Percentiles rank a stretch among this genome's conserved stretches.
phyloP scores from a whole-genome alignment of 2,888 invertebrate genomes.

The Zhuqinia jingwanae region DNA sequence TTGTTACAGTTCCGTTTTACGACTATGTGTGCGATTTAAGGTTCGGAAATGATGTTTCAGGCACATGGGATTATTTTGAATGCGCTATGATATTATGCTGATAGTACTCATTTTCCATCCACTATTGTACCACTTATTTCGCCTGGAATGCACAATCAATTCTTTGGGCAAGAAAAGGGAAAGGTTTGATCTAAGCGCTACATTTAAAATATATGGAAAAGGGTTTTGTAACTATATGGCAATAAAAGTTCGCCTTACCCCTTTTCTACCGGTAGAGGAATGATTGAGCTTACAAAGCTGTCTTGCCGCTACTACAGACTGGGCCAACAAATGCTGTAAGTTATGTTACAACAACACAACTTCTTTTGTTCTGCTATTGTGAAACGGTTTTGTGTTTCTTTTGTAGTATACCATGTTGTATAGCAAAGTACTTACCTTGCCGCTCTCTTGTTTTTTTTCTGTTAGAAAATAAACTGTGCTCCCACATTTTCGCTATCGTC shows the following conservation, averaged over 20 bases:
- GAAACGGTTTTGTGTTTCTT: slow-evolving; percentile 35
- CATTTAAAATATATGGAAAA: too few relatives aligned
- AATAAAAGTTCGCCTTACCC: neutral
- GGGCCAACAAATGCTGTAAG: too few relatives aligned
- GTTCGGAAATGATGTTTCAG: slow-evolving; percentile 68
- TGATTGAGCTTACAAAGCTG: too few relatives aligned
- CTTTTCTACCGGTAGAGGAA: neutral
- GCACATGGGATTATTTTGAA: slow-evolving; percentile 68
- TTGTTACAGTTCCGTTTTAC: slow-evolving; percentile 61
- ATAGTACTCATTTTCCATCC: slow-evolving; percentile 31
- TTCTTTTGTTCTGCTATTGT: neutral
- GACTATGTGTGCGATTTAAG: slow-evolving; percentile 68
- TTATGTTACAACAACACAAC: neutral
- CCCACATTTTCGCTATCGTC: neutral
- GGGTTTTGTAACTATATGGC: neutral
- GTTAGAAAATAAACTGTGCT: slow-evolving; percentile 6
- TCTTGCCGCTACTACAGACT: neutral
- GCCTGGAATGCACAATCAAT: too few relatives aligned
- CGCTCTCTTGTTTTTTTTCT: slow-evolving; percentile 13
- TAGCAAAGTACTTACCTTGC: slow-evolving; percentile 46
- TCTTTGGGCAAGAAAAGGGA: too few relatives aligned
- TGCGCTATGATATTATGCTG: slow-evolving; percentile 21
- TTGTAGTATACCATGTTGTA: neutral
- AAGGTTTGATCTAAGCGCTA: too few relatives aligned
- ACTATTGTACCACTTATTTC: slow-evolving; percentile 11